Evolutionary conservation across 2,797 vertebrate genomes (phyloP).

Genomic region (Mormyrus proboscirostris): DNA sequence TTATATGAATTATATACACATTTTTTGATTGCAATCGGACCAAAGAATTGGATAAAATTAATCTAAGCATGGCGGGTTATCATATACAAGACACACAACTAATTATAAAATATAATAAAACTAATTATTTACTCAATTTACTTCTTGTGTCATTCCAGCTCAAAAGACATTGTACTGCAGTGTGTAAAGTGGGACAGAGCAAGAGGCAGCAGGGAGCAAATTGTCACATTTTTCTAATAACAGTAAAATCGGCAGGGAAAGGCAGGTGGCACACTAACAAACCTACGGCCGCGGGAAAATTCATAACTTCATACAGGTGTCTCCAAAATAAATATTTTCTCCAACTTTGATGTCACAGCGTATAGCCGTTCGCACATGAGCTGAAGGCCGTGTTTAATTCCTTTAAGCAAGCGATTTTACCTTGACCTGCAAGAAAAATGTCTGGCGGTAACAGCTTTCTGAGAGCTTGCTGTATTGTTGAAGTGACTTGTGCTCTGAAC

Average conservation of each 20-base stretch:
- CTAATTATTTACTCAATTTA: neutral
- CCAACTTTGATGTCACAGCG: neutral
- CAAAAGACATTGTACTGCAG: neutral
- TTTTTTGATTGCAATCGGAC: neutral
- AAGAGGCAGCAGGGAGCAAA: neutral
- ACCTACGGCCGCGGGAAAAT: neutral
- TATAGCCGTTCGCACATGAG: neutral
- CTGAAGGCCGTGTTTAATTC: neutral
- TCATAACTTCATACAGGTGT: neutral
- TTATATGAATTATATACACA: neutral
- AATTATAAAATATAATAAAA: neutral
- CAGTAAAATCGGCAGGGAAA: neutral
- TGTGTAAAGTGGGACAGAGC: neutral
- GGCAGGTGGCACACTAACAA: neutral
- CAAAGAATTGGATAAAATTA: neutral
- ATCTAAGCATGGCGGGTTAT: neutral
- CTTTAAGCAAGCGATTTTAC: neutral
- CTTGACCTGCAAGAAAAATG: neutral
- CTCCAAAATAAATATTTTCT: neutral
- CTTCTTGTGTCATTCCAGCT: neutral
- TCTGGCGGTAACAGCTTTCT: neutral
- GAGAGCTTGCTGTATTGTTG: neutral
- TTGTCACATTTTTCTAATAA: neutral
- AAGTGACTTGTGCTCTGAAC: conserved; percentile 10
- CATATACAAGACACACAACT: neutral